phyloP scores from a whole-genome alignment of 1,140 invertebrate genomes.

The Heliothis subflexa region DNA sequence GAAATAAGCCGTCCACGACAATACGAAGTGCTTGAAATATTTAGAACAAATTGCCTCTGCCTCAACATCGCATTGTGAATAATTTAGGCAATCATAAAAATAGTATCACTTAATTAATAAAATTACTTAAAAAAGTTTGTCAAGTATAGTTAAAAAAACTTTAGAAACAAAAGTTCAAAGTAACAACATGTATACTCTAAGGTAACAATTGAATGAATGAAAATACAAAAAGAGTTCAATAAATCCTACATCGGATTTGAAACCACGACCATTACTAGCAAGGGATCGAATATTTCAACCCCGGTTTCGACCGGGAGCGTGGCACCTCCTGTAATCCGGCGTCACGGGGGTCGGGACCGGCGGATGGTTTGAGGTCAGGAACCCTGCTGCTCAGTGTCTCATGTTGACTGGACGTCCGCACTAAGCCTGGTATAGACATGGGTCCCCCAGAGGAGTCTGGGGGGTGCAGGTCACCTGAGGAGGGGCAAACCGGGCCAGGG shows the following conservation, averaged over 20 bases:
- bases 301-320: constrained; percentile 91
- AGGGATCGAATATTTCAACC: constrained; percentile 74
- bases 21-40: not conserved
- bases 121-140: no score
- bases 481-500: constrained; percentile 98
- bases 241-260: not conserved
- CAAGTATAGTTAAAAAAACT: no score
- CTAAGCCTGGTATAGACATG: constrained; percentile 98
- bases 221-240: not conserved
- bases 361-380: constrained; percentile 95
- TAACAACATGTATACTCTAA: no score
- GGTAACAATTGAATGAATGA: no score
- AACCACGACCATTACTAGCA: constrained; percentile 64
- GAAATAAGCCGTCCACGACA: not conserved
- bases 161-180: no score
- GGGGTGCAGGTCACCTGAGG: constrained; percentile 96
- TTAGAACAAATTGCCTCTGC: not conserved
- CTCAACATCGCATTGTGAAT: no score
- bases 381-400: constrained; percentile 89
- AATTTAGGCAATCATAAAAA: no score
- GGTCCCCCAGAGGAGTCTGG: constrained; percentile 92
- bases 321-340: constrained; percentile 98
- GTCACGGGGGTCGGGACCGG: constrained; percentile 94
- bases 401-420: constrained; percentile 94
- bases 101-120: no score